phyloP scores from a whole-genome alignment of 2,113 vertebrate genomes.

The Pluvialis apricaria region DNA sequence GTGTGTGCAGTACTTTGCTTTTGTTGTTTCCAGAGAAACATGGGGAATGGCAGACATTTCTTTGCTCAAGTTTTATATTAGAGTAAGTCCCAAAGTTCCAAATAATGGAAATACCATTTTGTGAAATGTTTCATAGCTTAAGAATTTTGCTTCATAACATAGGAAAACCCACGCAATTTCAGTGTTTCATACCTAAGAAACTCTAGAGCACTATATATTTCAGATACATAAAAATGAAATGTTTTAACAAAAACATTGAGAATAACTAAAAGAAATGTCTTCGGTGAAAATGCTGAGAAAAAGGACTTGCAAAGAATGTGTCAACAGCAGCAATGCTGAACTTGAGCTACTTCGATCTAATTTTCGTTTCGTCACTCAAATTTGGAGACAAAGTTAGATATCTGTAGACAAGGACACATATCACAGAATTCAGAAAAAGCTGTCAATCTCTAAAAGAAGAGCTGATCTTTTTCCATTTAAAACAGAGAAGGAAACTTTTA shows the following conservation, averaged over 20 bases:
- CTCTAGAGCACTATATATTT: accelerated
- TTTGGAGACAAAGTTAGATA: neutral
- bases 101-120: neutral
- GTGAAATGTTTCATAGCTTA: neutral
- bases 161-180: neutral
- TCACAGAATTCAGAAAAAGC: neutral
- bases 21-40: neutral
- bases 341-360: neutral
- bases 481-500: neutral
- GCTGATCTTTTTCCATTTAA: neutral
- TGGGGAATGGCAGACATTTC: neutral
- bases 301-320: neutral
- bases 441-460: neutral
- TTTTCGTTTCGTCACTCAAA: neutral
- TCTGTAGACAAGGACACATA: neutral
- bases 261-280: neutral
- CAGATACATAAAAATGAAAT: neutral
- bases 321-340: neutral
- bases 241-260: neutral
- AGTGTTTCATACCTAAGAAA: neutral
- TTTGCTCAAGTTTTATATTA: neutral
- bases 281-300: neutral
- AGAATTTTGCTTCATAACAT: neutral
- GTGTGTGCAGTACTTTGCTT: neutral
- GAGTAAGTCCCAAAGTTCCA: neutral